Base-by-base conservation (phyloP, 2,888 invertebrate genomes). In the Ferrisia virgata region DNA sequence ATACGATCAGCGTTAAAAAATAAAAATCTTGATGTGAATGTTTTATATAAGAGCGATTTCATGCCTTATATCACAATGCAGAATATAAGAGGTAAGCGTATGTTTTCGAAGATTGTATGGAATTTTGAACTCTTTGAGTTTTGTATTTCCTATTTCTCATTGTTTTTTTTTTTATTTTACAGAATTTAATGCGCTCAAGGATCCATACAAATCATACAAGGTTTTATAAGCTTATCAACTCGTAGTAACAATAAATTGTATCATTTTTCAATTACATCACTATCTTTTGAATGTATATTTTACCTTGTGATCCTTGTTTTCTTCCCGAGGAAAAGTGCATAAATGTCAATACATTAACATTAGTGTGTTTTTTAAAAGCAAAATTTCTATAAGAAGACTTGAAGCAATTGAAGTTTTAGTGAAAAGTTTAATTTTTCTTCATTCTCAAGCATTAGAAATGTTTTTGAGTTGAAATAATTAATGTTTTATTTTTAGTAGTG, bases 11-110 rank as follows among this genome's bases (percentile, higher is more conserved):
- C 22, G 18, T 76, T 83, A 22, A 83, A 43, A 47, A 33, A 72
- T 76, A 39, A 28, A 18, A 83, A 83, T 33, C 39, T 83, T 13
- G 83, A 83, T 18, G 43, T 83, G 9, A 76, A 36, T 40, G 9
- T 83, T 8, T 13, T 82, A 0, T 82, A 15, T 18, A 64, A 33
- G 18, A 31, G 25, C 13, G 64, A 82, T 31, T 43, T 39, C 47
- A 40, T 72, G 43, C 40, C 72, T n/a, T 22, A 72, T 28, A 72
- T 83, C 5, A 83, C 83, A 8, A 83, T 83, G 83, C 69, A 83
- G 15, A 83, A 39, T 33, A 39, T 83, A 36, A 76, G n/a, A 83
- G 83, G 83, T 83, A 40, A n/a, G 15, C 15, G 5, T n/a, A 3
- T 43, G 15, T 6, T 18, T 8, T 53, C 3, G 18, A 22, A 53